Evolutionary conservation across 2,888 invertebrate genomes (phyloP), one percentile per base, ranked within the genome.

Genomic region (Palloptera scutellata): DNA sequence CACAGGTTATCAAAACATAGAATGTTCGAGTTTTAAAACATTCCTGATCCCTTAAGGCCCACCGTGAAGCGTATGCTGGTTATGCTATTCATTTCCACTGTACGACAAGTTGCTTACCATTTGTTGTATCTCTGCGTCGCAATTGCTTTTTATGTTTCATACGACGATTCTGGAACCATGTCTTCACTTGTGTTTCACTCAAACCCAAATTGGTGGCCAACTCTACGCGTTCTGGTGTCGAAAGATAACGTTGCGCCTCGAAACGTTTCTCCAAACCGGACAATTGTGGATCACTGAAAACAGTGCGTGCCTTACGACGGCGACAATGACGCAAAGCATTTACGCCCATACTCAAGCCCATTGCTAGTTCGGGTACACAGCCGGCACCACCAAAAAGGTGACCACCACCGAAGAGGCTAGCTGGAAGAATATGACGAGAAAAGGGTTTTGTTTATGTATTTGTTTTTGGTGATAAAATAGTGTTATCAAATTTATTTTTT

Each of bases 61-160:
- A n/a, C n/a, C n/a, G n/a, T n/a, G n/a, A n/a, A n/a, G n/a, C n/a
- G n/a, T n/a, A n/a, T n/a, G n/a, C n/a, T n/a, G n/a, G n/a, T n/a
- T n/a, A n/a, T n/a, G n/a, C n/a, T n/a, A n/a, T n/a, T n/a, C n/a
- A n/a, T n/a, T n/a, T n/a, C n/a, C n/a, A n/a, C n/a, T n/a, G n/a
- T n/a, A n/a, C n/a, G n/a, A n/a, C 67, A 69, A 68, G 57, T 30
- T n/a, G 76, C 81, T 81, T 73, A 85, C 84, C 85, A 77, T 83
- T 84, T 71, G 81, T 78, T 61, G 81, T 78, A 68, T 85, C 85
- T 60, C 84, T 76, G 64, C 85, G 75, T 52, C 85, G 73, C 85
- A 95, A 86, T 80, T 95, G 95, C 79, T 96, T 96, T 88, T 96
- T 96, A 84, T 96, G 95, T 83, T 96, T 96, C 98, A 98, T 98